Evolutionary conservation across 2,797 vertebrate species (phyloP).

Genomic region (Apodemus agrarius): DNA sequence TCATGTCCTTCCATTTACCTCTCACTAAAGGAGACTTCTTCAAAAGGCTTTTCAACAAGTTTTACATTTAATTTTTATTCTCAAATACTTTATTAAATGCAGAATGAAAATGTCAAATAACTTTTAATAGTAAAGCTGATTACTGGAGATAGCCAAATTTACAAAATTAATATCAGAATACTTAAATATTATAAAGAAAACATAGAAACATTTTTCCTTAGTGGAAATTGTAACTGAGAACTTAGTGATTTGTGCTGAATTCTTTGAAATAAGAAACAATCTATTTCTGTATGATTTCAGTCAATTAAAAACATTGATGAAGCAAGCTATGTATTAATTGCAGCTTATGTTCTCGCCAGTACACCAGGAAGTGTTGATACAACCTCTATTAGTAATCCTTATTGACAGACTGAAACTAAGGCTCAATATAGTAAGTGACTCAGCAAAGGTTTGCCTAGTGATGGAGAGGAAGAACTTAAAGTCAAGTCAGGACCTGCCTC

Average conservation of each 20-base stretch:
- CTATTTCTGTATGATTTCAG: background rate
- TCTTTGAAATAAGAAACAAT: background rate
- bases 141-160: slow-evolving; percentile 11
- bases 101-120: background rate
- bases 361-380: background rate
- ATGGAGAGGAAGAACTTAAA: background rate
- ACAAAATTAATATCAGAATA: background rate
- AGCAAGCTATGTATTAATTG: background rate
- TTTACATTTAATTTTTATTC: slow-evolving; percentile 29
- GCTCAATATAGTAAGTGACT: background rate
- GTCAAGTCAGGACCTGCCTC: background rate
- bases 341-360: background rate
- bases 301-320: background rate
- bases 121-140: slow-evolving; percentile 46
- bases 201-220: background rate
- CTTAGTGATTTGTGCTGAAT: background rate
- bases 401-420: background rate
- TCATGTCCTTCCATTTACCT: slow-evolving; percentile 22
- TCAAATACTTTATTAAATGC: slow-evolving; percentile 43
- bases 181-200: background rate
- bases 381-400: background rate
- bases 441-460: background rate
- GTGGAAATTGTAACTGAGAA: background rate
- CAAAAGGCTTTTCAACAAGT: background rate
- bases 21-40: slow-evolving; percentile 3